Conservation (phyloP, 2,113 vertebrate genomes). For the Speoplatyrhinus poulsoni region DNA sequence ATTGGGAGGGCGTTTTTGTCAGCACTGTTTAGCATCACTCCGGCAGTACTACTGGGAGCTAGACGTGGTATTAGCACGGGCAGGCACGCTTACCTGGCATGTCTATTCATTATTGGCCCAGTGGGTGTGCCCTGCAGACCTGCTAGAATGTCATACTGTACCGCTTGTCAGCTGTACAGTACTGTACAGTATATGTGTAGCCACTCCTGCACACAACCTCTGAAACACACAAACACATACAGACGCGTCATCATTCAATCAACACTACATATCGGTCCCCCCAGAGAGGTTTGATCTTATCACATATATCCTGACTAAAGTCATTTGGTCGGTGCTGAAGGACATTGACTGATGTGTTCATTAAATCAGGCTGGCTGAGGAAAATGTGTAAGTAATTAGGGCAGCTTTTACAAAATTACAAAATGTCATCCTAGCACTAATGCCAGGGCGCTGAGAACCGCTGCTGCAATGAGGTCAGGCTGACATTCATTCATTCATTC, state of each 20-base stretch:
- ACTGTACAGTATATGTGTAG: background rate
- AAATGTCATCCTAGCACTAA: constrained; percentile 33
- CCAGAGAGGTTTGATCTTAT: background rate
- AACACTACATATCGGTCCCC: constrained; percentile 5
- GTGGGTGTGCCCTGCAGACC: background rate
- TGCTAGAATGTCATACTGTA: background rate
- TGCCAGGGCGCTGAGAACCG: constrained; percentile 17
- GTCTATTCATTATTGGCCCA: constrained; percentile 31
- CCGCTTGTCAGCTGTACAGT: constrained; percentile 10
- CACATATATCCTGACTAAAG: constrained; percentile 11
- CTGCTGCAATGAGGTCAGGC: constrained; percentile 38
- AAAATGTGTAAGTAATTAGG: constrained; percentile 47
- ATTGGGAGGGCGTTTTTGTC: background rate
- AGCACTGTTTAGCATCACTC: background rate
- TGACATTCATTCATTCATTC: constrained; percentile 15
- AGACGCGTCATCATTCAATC: constrained; percentile 9
- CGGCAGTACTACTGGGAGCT: background rate
- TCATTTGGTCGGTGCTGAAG: constrained; percentile 15
- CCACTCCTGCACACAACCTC: background rate
- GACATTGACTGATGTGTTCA: constrained; percentile 43
- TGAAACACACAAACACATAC: background rate
- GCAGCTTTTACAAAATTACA: constrained; percentile 44
- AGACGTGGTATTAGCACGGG: constrained; percentile 23
- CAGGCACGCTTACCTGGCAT: constrained; percentile 5
- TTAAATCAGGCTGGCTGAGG: constrained; percentile 24